Conservation (phyloP, 2,797 vertebrate species). For the Sphenodon punctatus region DNA sequence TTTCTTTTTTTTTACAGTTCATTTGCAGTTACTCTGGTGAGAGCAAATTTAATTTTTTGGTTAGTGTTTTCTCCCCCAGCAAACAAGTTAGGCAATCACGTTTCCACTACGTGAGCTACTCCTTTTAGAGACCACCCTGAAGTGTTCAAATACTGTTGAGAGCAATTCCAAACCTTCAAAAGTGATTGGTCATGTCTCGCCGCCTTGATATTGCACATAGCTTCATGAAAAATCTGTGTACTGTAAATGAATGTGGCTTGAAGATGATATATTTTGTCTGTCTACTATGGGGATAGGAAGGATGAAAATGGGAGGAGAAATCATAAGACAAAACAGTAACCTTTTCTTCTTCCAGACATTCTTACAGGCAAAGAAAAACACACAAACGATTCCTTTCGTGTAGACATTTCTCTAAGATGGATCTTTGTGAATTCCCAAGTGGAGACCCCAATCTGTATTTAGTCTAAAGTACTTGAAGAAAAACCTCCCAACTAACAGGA, state of each 20-base stretch:
- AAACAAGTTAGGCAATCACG: background rate
- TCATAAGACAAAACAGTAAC: constrained; percentile 59
- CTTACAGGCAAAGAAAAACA: constrained; percentile 55
- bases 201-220: constrained; percentile 45
- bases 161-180: constrained; percentile 41
- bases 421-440: constrained; percentile 62
- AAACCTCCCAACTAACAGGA: constrained; percentile 18
- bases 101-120: background rate
- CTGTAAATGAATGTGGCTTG: constrained; percentile 41
- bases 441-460: constrained; percentile 66
- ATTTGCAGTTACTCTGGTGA: background rate
- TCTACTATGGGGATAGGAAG: constrained; percentile 26
- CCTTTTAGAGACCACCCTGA: background rate
- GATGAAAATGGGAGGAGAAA: constrained; percentile 36
- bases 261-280: constrained; percentile 6
- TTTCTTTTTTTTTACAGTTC: background rate
- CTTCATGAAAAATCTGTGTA: constrained; percentile 59
- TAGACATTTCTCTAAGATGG: constrained; percentile 64
- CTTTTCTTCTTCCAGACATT: constrained; percentile 53
- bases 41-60: background rate
- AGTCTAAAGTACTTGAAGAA: constrained; percentile 53
- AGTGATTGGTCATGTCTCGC: constrained; percentile 27
- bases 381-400: constrained; percentile 47
- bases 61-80: background rate
- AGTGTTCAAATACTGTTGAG: constrained; percentile 3